Conservation (phyloP, 2,113 vertebrate species). For the Scatophagus argus region DNA sequence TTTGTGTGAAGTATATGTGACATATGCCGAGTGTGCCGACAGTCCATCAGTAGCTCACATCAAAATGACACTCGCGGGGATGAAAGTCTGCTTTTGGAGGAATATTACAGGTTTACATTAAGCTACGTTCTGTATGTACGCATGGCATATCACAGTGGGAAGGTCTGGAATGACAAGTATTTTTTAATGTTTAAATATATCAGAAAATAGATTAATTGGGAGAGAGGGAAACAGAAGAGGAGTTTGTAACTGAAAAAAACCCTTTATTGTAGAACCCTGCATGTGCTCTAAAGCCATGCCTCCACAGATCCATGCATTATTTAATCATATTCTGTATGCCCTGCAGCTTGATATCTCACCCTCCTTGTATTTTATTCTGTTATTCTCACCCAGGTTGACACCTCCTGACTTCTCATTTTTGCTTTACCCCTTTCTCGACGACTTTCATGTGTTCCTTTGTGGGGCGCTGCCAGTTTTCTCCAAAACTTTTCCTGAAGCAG, state of each 20-base stretch:
- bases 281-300: slow-evolving; percentile 60
- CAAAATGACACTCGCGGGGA: slow-evolving; percentile 66
- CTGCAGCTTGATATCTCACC: slow-evolving; percentile 66
- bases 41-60: slow-evolving; percentile 73
- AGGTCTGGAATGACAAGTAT: slow-evolving; percentile 29
- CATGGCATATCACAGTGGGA: slow-evolving; percentile 54
- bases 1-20: slow-evolving; percentile 73
- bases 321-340: slow-evolving; percentile 68
- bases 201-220: slow-evolving; percentile 51
- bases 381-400: slow-evolving; percentile 74
- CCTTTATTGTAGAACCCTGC: slow-evolving; percentile 54
- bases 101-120: slow-evolving; percentile 62
- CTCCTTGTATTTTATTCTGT: slow-evolving; percentile 68
- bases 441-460: slow-evolving; percentile 75
- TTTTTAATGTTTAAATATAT: slow-evolving; percentile 47
- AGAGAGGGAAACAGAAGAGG: slow-evolving; percentile 25
- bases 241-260: slow-evolving; percentile 57
- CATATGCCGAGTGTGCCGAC: slow-evolving; percentile 65
- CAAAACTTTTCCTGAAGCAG: slow-evolving; percentile 71
- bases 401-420: slow-evolving; percentile 72
- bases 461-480: slow-evolving; percentile 66
- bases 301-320: slow-evolving; percentile 70
- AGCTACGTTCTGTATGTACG: slow-evolving; percentile 32
- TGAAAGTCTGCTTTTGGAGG: slow-evolving; percentile 58
- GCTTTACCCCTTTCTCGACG: slow-evolving; percentile 45